Evolutionary conservation across 2,888 invertebrate genomes (phyloP).

Genomic region (Oscheius sp.): DNA sequence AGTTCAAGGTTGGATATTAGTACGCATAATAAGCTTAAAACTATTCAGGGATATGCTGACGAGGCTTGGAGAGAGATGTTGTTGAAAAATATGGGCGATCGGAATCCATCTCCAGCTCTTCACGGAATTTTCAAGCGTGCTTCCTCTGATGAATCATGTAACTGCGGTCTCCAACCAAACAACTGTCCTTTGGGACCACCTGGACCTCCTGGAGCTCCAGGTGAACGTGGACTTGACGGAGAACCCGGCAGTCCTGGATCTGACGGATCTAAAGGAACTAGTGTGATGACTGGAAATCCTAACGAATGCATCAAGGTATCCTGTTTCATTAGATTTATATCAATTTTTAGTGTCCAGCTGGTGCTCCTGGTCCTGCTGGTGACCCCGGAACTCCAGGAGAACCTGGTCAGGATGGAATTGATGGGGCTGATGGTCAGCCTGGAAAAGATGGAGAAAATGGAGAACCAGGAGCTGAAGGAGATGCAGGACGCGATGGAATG

Average conservation of each 20-base stretch:
- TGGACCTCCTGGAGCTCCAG: slow-evolving; percentile 39
- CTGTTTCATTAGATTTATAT: no score
- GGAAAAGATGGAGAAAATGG: slow-evolving; percentile 46
- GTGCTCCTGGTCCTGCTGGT: slow-evolving; percentile 26
- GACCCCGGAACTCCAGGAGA: slow-evolving; percentile 31
- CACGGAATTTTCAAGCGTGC: slow-evolving; percentile 40
- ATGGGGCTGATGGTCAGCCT: slow-evolving; percentile 40
- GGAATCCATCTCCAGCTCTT: slow-evolving; percentile 9
- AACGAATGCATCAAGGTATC: slow-evolving; percentile 40
- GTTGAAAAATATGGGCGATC: slow-evolving; percentile 21
- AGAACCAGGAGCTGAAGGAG: slow-evolving; percentile 39
- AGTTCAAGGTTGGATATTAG: slow-evolving; percentile 40
- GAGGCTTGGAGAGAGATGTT: slow-evolving; percentile 50
- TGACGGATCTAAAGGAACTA: slow-evolving; percentile 39
- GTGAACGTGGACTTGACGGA: slow-evolving; percentile 41
- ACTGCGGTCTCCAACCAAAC: slow-evolving; percentile 37
- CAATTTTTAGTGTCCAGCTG: slow-evolving; percentile 29
- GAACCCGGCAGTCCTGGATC: slow-evolving; percentile 1
- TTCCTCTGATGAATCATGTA: slow-evolving; percentile 33
- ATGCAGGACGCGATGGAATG: slow-evolving; percentile 37
- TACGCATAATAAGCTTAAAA: not conserved
- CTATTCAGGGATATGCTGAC: slow-evolving; percentile 40
- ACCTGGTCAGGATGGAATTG: slow-evolving; percentile 36
- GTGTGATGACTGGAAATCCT: slow-evolving; percentile 35
- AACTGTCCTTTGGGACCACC: slow-evolving; percentile 44